Base-by-base conservation (phyloP, 2,797 vertebrate species). In the Dermochelys coriacea region DNA sequence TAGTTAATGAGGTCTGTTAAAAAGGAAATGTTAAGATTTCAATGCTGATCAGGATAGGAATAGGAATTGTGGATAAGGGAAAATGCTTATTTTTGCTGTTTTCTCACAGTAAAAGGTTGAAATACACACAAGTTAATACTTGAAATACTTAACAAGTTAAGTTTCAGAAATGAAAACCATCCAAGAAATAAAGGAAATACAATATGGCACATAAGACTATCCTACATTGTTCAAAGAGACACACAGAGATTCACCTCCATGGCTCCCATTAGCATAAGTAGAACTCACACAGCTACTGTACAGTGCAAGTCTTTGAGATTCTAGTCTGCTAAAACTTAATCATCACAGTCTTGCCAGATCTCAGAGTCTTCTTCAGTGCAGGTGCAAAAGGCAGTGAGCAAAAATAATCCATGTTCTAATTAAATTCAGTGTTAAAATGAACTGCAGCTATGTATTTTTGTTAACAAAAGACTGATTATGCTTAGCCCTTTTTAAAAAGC, bases 11-110 rank as follows among this genome's bases (percentile, higher is more conserved):
- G 27, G 15, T 16, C 23, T 74, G 19, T 78, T 59, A 81, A 74
- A 10, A 82, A 90, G 80, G 9, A 16, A 14, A 31, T 12, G 61
- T 1, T 49, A 59, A 59, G 57, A 59, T 59, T 59, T 59, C 55
- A 82, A 68, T 96, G 89, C 52, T 23, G 86, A 57, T 71, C 90
- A 84, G 83, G 83, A 87, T 75, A 84, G 71, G 95, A 95, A 91
- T 86, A 84, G 50, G 87, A 94, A 84, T 80, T 57, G 80, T 52
- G 87, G 80, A 68, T 61, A 50, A 79, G 93, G 92, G 95, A 96
- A 96, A 95, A 90, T 51, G 68, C 88, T 96, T 90, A 49, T 84
- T 92, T 95, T 83, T 94, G 81, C 57, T 71, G 77, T 64, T 95
- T 29, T 94, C 91, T 68, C 61, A 37, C 8, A 71, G 81, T 47